These are phyloP conservation scores for Plumapathes pennacea DNA, from an alignment of 92 coral and sea anemone species.

Conservation along the genomic window DNA sequence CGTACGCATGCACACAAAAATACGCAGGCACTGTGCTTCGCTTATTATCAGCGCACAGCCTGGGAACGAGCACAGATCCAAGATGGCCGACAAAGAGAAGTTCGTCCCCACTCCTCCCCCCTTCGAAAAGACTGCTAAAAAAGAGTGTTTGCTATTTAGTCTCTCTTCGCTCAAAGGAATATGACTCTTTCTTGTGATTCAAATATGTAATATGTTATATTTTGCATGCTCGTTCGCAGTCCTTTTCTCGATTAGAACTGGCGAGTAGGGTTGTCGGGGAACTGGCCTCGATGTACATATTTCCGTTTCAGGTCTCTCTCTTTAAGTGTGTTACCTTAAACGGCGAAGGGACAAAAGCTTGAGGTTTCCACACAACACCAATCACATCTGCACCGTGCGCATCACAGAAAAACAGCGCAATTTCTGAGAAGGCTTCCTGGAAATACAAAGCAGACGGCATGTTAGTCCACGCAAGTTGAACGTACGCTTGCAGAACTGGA, in stretches of 20 bases:
- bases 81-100: too few species aligned
- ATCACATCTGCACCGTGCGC: slow-evolving; percentile 67
- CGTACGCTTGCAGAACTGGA: too few species aligned
- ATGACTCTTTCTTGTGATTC: neutral
- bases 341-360: slow-evolving; percentile 50
- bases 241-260: too few species aligned
- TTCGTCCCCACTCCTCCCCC: too few species aligned
- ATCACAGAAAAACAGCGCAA: slow-evolving; percentile 87
- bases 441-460: neutral
- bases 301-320: neutral
- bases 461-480: too few species aligned
- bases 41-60: too few species aligned
- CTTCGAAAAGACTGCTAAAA: too few species aligned
- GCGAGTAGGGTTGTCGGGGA: too few species aligned
- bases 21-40: too few species aligned
- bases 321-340: slow-evolving; percentile 96
- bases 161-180: neutral
- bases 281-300: neutral
- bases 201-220: neutral
- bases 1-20: too few species aligned
- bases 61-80: too few species aligned
- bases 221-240: neutral
- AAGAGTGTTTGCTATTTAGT: too few species aligned
- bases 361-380: slow-evolving; percentile 89
- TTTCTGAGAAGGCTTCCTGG: slow-evolving; percentile 81